Conservation (phyloP, 2,888 invertebrate genomes). For the Scotopteryx bipunctaria region DNA sequence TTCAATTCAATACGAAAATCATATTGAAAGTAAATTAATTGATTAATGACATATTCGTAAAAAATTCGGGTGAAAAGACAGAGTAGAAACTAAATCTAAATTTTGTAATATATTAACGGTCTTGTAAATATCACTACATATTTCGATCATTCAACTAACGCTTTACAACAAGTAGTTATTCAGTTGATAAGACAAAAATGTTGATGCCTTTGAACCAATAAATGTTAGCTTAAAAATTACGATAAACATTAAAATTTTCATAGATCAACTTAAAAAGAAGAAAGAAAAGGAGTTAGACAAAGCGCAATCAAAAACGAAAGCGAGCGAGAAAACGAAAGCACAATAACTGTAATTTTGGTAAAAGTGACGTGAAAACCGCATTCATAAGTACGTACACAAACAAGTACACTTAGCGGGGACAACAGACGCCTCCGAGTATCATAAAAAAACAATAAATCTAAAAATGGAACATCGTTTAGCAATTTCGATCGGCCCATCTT, state of each 20-base stretch:
- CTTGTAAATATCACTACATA: constrained; percentile 63
- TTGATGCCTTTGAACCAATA: neutral
- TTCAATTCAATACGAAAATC: constrained; percentile 65
- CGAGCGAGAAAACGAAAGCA: neutral
- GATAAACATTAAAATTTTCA: too few relatives aligned
- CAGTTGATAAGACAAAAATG: neutral
- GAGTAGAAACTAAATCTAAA: too few relatives aligned
- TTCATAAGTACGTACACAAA: too few relatives aligned
- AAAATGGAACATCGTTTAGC: constrained; percentile 42
- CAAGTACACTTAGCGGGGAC: neutral
- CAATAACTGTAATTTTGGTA: too few relatives aligned
- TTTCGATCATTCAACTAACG: constrained; percentile 68
- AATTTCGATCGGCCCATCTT: constrained; percentile 56
- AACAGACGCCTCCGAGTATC: constrained; percentile 58
- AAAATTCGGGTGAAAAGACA: too few relatives aligned
- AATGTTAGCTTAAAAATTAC: neutral
- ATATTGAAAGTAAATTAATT: constrained; percentile 55
- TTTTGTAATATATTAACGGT: too few relatives aligned
- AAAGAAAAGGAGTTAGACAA: too few relatives aligned
- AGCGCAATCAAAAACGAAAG: too few relatives aligned
- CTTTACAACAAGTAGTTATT: constrained; percentile 63
- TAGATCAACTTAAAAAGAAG: too few relatives aligned
- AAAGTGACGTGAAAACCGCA: too few relatives aligned
- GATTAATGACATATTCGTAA: too few relatives aligned
- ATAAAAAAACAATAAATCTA: constrained; percentile 46